A percentile compares a stretch with the other conserved stretches of the same genome.
Conservation (phyloP, 37 sponge, comb jelly and placozoan species). For the Bolinopsis microptera region DNA sequence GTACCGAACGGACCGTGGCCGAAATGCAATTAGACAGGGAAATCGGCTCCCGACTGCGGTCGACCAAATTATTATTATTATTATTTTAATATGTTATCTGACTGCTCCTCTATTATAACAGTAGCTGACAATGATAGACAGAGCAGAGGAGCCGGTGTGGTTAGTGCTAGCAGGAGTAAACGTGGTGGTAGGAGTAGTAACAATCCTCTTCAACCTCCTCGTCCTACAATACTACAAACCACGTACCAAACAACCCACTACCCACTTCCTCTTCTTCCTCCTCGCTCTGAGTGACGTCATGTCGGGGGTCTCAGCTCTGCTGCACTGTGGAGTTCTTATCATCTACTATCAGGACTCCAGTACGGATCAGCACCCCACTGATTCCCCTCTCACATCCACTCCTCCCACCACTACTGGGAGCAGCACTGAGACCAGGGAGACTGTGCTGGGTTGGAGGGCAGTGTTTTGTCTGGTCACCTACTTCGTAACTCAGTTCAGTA, state of each 20-base stretch:
- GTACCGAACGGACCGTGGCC: too few relatives aligned
- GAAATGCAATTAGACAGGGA: too few relatives aligned
- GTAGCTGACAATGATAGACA: not conserved
- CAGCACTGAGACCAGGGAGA: not conserved
- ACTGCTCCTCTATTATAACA: too few relatives aligned
- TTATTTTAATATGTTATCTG: too few relatives aligned
- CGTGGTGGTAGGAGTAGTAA: not conserved
- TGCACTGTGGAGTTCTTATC: not conserved
- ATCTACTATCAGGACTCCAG: not conserved
- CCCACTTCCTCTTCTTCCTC: not conserved
- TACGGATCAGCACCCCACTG: not conserved
- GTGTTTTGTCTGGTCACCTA: not conserved
- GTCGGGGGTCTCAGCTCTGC: not conserved
- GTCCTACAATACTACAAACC: not conserved
- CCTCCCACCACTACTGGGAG: not conserved
- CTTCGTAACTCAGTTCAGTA: not conserved
- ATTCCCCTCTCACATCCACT: not conserved
- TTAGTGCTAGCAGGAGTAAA: not conserved
- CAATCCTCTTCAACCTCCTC: not conserved
- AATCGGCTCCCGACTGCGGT: too few relatives aligned
- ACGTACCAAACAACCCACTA: not conserved
- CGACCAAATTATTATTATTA: too few relatives aligned
- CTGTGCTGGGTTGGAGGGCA: not conserved
- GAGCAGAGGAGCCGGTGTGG: not conserved
- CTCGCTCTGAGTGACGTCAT: not conserved